Evolutionary conservation across 2,113 vertebrate species (phyloP).

Genomic region (Cariama cristata): DNA sequence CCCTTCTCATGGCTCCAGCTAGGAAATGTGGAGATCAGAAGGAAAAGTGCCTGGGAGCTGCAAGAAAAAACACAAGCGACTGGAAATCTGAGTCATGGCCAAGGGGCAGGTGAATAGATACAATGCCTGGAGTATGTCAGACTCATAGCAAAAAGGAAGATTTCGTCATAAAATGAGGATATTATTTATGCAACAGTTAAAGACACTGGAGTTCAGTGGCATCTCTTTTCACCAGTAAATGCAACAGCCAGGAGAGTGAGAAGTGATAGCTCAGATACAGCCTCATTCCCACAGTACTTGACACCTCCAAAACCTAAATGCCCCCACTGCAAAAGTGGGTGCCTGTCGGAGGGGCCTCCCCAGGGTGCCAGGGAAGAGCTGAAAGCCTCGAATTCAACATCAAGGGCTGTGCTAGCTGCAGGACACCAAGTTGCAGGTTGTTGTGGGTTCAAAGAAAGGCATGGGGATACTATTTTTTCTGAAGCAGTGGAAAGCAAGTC

Average conservation of each 20-base stretch:
- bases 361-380: neutral
- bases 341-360: neutral
- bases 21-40: neutral
- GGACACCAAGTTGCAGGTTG: neutral
- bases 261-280: neutral
- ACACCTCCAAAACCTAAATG: neutral
- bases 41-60: neutral
- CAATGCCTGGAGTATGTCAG: too few relatives aligned
- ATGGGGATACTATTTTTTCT: neutral
- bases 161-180: neutral
- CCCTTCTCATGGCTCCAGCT: neutral
- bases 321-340: too few relatives aligned
- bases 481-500: neutral
- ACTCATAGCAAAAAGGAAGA: neutral
- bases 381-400: neutral
- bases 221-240: neutral
- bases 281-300: neutral
- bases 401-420: rapidly evolving
- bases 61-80: neutral
- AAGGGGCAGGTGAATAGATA: neutral
- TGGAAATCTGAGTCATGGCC: neutral
- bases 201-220: neutral
- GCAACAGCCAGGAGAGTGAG: neutral
- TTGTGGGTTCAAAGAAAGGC: neutral
- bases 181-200: neutral